These are phyloP conservation scores for Lutra lutra DNA, from an alignment of 2,797 vertebrate species.

Conservation along the genomic window DNA sequence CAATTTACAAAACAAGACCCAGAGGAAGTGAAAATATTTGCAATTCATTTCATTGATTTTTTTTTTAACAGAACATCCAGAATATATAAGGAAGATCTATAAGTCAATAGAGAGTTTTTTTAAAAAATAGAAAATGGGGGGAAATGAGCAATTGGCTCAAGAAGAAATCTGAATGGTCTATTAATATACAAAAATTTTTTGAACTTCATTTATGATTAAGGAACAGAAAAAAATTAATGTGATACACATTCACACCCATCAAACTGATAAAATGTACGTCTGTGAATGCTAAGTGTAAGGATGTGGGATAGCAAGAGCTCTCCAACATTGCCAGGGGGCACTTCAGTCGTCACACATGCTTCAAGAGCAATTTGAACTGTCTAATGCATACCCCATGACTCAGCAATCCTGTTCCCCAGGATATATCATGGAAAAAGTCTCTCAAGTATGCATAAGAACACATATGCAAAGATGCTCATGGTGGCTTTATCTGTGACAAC, in stretches of 20 bases:
- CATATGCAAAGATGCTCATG: not conserved
- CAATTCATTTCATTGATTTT: not conserved
- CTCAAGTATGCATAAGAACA: not conserved
- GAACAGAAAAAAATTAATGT: not conserved
- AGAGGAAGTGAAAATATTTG: not conserved
- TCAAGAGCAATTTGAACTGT: not conserved
- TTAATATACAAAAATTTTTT: not conserved
- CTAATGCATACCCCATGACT: not conserved
- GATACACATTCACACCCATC: not conserved
- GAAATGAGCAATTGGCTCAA: not conserved
- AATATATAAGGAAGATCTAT: not conserved
- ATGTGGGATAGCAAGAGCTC: not conserved
- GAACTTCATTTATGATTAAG: not conserved
- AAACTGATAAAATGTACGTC: not conserved
- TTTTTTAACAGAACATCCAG: not conserved
- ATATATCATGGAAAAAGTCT: not conserved
- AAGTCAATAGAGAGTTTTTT: not conserved
- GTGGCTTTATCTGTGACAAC: not conserved
- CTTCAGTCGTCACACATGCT: not conserved
- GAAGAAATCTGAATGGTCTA: not conserved
- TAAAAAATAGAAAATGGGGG: not conserved
- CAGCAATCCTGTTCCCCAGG: not conserved
- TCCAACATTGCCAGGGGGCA: not conserved
- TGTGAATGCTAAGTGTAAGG: not conserved
- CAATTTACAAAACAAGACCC: constrained; percentile 9